phyloP scores from a whole-genome alignment of 30 jellyfish, hydroid and myxozoan species.

The Chrysaora quinquecirrha region DNA sequence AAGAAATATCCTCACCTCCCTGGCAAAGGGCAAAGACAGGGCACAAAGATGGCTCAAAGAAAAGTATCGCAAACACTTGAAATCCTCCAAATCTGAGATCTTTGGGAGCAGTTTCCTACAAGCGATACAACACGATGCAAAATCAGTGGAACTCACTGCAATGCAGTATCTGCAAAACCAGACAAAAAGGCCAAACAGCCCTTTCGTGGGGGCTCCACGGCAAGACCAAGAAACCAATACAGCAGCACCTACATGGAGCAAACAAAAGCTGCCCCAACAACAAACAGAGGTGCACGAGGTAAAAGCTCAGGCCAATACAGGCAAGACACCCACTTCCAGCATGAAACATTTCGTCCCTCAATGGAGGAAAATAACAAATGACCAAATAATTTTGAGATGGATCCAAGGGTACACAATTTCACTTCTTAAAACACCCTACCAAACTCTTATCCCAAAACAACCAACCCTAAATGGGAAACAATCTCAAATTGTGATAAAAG shows the following conservation, averaged over 20 bases:
- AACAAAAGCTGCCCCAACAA: background rate
- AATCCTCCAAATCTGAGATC: background rate
- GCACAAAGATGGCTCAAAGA: background rate
- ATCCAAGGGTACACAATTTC: background rate
- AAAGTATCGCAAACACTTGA: background rate
- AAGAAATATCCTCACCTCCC: background rate
- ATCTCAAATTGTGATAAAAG: background rate
- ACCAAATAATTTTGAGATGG: background rate
- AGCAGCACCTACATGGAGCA: background rate
- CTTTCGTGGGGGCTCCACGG: conserved; percentile 32
- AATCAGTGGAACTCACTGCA: background rate
- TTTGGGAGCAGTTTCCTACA: background rate
- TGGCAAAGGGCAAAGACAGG: background rate
- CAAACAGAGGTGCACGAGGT: background rate
- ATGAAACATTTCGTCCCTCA: background rate
- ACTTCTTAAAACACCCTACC: background rate
- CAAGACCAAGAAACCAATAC: background rate
- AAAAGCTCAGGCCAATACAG: background rate
- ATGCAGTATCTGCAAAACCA: background rate
- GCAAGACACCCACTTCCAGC: conserved; percentile 2
- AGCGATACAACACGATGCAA: conserved; percentile 11
- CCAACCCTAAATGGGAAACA: background rate
- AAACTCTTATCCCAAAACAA: background rate
- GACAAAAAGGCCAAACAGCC: background rate
- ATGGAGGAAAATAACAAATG: background rate